These are phyloP conservation scores for Spea multiplicata DNA, from an alignment of 2,113 vertebrate genomes.

Conservation along the genomic window DNA sequence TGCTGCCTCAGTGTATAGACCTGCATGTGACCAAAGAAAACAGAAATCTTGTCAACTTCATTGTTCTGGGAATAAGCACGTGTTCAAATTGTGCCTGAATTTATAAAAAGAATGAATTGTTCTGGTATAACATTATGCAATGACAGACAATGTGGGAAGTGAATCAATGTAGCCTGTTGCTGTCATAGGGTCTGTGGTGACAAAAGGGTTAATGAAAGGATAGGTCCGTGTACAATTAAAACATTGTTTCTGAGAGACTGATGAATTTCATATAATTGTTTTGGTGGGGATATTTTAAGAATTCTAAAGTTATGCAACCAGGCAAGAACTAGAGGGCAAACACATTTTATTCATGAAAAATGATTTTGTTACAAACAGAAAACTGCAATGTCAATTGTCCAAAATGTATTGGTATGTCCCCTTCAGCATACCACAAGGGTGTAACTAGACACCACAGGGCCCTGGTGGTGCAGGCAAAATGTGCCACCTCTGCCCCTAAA, in stretches of 20 bases:
- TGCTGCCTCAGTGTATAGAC: not conserved
- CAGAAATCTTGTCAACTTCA: constrained; percentile 50
- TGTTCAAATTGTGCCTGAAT: constrained; percentile 52
- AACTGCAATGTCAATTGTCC: too few species aligned
- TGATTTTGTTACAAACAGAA: too few species aligned
- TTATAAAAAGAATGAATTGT: constrained; percentile 51
- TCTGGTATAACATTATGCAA: constrained; percentile 56
- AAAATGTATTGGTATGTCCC: too few species aligned
- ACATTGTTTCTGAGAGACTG: not conserved
- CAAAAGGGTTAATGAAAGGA: constrained; percentile 8
- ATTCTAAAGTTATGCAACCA: too few species aligned
- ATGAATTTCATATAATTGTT: not conserved
- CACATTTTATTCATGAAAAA: too few species aligned
- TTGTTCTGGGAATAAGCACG: constrained; percentile 51
- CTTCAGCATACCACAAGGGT: too few species aligned
- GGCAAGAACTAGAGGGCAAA: too few species aligned
- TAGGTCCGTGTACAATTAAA: not conserved
- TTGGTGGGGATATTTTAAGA: too few species aligned
- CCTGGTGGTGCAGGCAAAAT: too few species aligned
- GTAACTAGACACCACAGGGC: too few species aligned
- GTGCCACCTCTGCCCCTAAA: too few species aligned
- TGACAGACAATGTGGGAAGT: constrained; percentile 23
- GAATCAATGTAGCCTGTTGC: constrained; percentile 1
- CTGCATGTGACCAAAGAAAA: constrained; percentile 51
- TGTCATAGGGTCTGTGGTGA: not conserved